Evolutionary conservation across 2,113 vertebrate species (phyloP), one percentile per base, ranked within the genome.

Genomic region (Sciurus niger): DNA sequence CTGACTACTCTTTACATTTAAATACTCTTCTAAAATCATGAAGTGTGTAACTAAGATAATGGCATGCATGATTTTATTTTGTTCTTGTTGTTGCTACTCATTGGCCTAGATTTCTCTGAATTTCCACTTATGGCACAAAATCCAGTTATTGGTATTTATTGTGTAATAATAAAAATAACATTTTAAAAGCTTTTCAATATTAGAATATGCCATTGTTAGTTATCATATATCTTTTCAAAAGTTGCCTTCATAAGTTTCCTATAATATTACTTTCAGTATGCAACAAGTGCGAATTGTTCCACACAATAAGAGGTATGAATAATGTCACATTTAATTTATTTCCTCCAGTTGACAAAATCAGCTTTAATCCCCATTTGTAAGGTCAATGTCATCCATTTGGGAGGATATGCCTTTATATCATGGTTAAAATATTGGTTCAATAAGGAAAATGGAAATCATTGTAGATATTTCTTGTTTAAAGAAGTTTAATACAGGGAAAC

Each of bases 71-170:
- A 37, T 88, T 92, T 13, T 43, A 55, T 82, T 94, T 95, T 73
- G 22, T 84, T 51, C 24, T 58, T 60, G 3, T 85, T 90, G 76
- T 90, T 95, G 16, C 43, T 43, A 82, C 82, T 96, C 25, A 20
- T 58, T 94, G 12, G 3, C 48, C 34, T 93, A 58, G 22, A 37
- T 4, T 89, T 7, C 40, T 86, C 68, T 89, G 51, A 80, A 89
- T 95, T 84, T 95, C 63, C 34, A 88, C 18, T 67, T 76, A 68
- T 11, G 30, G 11, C 82, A 95, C 43, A 95, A 86, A 86, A 68
- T 2, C 40, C 32, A 70, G 60, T 43, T 83, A 51, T 70, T 77
- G 13, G 24, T 51, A 55, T 91, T 93, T 73, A 46, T 55, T 84
- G 16, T 83, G 9, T 55, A 70, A 84, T 46, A 48, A 55, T 24